Conservation (phyloP, 2,888 invertebrate species). For the Sphecodes monilicornis region DNA sequence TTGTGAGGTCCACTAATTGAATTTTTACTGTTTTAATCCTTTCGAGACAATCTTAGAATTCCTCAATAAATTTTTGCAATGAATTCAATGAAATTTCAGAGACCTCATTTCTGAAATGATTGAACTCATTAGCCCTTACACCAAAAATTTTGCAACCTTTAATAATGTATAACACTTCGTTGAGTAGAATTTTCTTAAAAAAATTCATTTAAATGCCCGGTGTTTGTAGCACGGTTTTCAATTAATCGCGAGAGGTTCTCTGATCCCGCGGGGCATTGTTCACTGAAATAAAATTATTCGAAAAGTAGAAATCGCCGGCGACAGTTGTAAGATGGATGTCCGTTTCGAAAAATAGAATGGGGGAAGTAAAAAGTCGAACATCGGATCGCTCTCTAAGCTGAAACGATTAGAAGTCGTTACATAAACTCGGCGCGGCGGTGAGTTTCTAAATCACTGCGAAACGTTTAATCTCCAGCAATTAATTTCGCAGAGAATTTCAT, state of each 20-base stretch:
- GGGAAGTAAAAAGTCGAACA: slow-evolving; percentile 13
- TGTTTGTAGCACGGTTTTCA: neutral
- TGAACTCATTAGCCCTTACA: no score
- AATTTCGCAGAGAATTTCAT: slow-evolving; percentile 14
- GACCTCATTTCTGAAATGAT: no score
- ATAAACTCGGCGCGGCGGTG: neutral
- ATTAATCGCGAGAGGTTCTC: neutral
- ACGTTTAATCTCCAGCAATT: slow-evolving; percentile 24
- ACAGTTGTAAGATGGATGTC: neutral
- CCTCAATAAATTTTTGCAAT: no score
- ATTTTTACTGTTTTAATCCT: no score
- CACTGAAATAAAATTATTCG: neutral
- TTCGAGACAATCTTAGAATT: no score
- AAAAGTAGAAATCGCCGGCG: neutral
- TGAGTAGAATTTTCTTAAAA: no score
- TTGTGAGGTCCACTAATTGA: no score
- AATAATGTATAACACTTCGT: no score
- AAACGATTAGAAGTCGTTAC: slow-evolving; percentile 12
- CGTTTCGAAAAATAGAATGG: neutral
- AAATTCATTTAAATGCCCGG: neutral
- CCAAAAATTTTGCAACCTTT: no score
- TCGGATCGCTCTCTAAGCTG: neutral
- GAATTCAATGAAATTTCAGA: no score
- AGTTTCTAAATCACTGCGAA: slow-evolving; percentile 10
- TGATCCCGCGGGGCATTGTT: neutral